These are phyloP conservation scores for Micronisus gabar DNA, from an alignment of 2,113 vertebrate genomes.

Conservation along the genomic window DNA sequence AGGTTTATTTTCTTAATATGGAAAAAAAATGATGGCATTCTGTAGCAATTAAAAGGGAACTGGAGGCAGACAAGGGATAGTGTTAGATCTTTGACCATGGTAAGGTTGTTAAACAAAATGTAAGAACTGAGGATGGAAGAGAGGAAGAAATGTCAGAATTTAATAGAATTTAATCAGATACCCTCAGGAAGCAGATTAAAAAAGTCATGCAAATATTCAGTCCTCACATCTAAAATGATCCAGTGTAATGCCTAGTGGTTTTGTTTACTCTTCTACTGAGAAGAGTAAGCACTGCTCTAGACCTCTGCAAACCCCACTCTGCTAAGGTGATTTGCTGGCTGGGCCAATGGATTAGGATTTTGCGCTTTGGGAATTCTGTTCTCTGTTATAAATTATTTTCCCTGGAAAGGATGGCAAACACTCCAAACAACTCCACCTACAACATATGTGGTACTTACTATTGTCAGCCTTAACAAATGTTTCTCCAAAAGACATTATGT, in stretches of 20 bases:
- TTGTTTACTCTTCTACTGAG: not conserved
- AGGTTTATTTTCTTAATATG: not conserved
- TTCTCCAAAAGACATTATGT: not conserved
- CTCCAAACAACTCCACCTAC: not conserved
- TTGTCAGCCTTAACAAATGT: conserved; percentile 9
- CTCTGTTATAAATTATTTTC: not conserved
- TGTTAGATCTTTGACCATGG: not conserved
- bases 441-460: not conserved
- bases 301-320: not conserved
- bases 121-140: not conserved
- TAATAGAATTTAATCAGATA: not conserved
- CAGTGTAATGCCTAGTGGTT: not conserved
- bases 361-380: not conserved
- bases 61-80: not conserved
- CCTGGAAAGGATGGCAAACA: not conserved
- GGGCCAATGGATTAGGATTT: not conserved
- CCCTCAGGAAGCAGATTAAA: not conserved
- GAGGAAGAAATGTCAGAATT: not conserved
- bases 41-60: not conserved
- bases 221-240: not conserved
- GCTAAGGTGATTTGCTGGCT: not conserved
- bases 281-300: not conserved
- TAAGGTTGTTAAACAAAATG: not conserved
- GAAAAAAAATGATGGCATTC: not conserved
- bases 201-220: not conserved